Evolutionary conservation across 2,113 vertebrate species (phyloP).

Genomic region (Mugil cephalus): DNA sequence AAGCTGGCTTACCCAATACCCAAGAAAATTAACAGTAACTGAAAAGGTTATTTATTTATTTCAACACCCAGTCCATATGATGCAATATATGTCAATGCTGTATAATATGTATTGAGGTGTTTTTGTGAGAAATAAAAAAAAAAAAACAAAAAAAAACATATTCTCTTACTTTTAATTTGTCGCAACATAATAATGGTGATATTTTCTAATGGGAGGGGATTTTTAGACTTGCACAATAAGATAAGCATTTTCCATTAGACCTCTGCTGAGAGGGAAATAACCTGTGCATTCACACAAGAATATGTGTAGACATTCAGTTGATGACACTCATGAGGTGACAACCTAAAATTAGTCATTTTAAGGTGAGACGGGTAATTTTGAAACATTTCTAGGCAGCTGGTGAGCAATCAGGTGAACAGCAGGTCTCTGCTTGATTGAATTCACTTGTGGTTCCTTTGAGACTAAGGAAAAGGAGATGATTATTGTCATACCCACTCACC

Average conservation of each 20-base stretch:
- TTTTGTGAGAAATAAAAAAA: background rate
- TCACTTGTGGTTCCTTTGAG: background rate
- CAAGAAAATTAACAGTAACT: background rate
- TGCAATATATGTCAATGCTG: background rate
- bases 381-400: background rate
- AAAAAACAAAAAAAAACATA: too few species aligned
- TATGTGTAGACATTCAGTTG: background rate
- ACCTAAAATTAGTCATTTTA: background rate
- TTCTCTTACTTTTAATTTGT: too few species aligned
- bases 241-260: background rate
- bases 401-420: background rate
- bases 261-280: background rate
- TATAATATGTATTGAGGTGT: background rate
- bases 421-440: background rate
- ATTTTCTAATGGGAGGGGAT: background rate
- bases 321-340: constrained; percentile 6
- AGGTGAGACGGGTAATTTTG: background rate
- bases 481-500: background rate
- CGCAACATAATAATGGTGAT: too few species aligned
- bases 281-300: background rate
- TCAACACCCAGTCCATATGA: background rate
- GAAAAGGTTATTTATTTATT: constrained; percentile 2
- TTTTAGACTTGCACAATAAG: background rate
- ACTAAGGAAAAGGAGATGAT: background rate
- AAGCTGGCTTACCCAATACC: background rate